Evolutionary conservation across 2,113 vertebrate species (phyloP).

Genomic region (Pimephales promelas): DNA sequence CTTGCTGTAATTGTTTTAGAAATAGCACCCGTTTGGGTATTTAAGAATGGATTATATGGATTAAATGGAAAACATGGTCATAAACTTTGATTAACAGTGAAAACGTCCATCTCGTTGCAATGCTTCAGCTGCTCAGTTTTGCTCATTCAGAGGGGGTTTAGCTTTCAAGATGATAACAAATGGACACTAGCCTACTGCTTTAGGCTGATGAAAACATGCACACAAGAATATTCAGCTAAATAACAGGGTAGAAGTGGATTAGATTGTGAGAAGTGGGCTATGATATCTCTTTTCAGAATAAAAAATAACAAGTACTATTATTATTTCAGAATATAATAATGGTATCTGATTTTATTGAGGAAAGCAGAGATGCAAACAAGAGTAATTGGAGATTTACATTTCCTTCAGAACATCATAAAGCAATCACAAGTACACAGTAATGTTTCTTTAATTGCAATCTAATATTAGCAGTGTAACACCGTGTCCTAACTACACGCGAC

Average conservation of each 20-base stretch:
- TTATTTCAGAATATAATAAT: background rate
- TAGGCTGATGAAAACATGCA: background rate
- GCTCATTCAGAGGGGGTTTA: background rate
- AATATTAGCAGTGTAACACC: conserved; percentile 6
- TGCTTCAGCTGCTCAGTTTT: background rate
- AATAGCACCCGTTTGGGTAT: background rate
- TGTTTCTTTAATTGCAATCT: conserved; percentile 13
- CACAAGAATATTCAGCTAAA: background rate
- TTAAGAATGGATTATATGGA: too few relatives aligned
- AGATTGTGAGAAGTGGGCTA: background rate
- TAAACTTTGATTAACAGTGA: background rate
- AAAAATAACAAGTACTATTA: too few relatives aligned
- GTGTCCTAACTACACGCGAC: too few relatives aligned
- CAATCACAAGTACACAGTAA: conserved; percentile 17
- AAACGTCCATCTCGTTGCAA: background rate
- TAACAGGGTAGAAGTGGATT: background rate
- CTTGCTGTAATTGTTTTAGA: background rate
- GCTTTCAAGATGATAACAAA: background rate
- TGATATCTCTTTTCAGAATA: background rate
- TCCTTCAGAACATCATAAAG: background rate
- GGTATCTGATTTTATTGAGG: background rate
- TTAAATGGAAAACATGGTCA: background rate
- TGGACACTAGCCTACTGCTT: background rate
- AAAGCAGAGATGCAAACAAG: background rate
- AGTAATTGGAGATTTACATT: background rate